These are phyloP conservation scores for Epinephelus fuscoguttatus DNA, from an alignment of 2,113 vertebrate genomes.

Conservation along the genomic window DNA sequence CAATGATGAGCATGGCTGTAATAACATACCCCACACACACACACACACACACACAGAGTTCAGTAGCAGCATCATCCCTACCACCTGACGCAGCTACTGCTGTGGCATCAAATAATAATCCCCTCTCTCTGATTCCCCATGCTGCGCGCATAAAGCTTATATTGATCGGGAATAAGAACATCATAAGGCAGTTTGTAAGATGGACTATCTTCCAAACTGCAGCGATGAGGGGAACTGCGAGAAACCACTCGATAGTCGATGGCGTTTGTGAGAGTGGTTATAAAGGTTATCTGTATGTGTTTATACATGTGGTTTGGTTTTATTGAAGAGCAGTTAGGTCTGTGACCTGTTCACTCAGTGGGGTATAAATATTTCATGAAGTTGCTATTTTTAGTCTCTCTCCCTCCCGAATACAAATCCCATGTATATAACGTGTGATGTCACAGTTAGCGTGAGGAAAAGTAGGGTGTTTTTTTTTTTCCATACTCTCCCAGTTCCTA, in stretches of 20 bases:
- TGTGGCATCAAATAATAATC: slow-evolving; percentile 32
- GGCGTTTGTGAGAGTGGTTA: background rate
- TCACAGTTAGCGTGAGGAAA: slow-evolving; percentile 4
- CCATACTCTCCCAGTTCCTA: background rate
- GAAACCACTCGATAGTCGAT: slow-evolving; percentile 10
- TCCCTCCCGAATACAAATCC: slow-evolving; percentile 25
- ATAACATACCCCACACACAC: background rate
- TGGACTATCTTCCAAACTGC: slow-evolving; percentile 8
- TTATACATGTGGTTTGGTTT: slow-evolving; percentile 31
- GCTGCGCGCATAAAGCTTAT: slow-evolving; percentile 7
- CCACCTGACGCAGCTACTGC: slow-evolving; percentile 17
- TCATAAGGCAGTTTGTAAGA: slow-evolving; percentile 18
- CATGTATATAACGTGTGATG: slow-evolving; percentile 1
- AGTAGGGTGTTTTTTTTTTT: slow-evolving; percentile 4
- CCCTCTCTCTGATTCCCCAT: slow-evolving; percentile 1
- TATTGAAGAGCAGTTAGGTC: slow-evolving; percentile 45
- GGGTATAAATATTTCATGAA: slow-evolving; percentile 65
- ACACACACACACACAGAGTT: background rate
- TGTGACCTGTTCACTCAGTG: slow-evolving; percentile 49
- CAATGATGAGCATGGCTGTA: background rate
- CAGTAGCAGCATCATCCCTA: background rate
- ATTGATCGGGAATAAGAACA: slow-evolving; percentile 30
- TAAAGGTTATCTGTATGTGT: slow-evolving; percentile 15
- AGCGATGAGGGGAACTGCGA: slow-evolving; percentile 8
- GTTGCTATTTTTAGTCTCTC: slow-evolving; percentile 51